Percentiles rank a stretch among this genome's conserved stretches.
Conservation (phyloP, 1,140 invertebrate genomes). For the Macrobrachium nipponense region DNA sequence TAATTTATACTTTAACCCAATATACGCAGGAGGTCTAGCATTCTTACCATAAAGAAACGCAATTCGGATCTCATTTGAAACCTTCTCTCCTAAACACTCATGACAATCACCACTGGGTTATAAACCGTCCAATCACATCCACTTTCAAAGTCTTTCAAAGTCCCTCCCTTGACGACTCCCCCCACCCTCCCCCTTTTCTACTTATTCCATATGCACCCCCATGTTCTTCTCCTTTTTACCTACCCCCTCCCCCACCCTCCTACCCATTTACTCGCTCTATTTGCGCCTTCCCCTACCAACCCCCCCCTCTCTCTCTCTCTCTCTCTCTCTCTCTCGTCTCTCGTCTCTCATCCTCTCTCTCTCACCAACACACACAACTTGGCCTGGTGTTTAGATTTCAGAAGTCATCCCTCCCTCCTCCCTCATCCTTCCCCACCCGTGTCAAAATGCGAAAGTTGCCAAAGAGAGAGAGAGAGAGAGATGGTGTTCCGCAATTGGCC, state of each 20-base stretch:
- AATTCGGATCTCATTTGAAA: no score
- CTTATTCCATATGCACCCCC: neutral
- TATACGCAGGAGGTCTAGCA: no score
- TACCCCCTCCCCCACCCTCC: neutral
- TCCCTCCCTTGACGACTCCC: neutral
- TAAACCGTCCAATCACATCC: no score
- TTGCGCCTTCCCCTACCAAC: neutral
- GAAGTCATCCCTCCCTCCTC: neutral
- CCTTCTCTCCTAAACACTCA: no score
- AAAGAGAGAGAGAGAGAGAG: neutral
- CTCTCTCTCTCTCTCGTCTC: slow-evolving; percentile 11
- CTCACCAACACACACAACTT: neutral
- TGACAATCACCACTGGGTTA: no score
- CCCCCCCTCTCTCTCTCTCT: neutral
- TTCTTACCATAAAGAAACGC: no score
- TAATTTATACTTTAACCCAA: no score
- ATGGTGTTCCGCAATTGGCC: neutral
- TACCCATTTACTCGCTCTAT: neutral
- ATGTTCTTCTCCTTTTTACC: neutral
- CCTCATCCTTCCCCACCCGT: slow-evolving; percentile 21
- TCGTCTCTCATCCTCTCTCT: neutral
- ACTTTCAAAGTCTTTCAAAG: no score
- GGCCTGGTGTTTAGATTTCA: neutral
- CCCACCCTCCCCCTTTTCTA: neutral
- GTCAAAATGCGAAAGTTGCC: slow-evolving; percentile 58